Evolutionary conservation across 2,888 invertebrate genomes (phyloP).

Genomic region (Carpatolechia fugitivella): DNA sequence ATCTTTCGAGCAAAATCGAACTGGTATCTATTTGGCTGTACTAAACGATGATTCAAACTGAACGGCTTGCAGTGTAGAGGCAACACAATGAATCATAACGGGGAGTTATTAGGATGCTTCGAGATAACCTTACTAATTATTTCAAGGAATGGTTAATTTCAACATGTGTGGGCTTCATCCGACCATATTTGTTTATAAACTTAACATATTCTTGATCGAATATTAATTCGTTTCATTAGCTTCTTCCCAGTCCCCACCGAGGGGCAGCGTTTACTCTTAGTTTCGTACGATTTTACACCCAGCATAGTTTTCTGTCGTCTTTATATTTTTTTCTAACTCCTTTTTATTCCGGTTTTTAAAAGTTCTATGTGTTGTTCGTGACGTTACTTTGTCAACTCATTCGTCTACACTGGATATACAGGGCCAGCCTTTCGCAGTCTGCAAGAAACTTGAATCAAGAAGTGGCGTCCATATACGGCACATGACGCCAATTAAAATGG

Average conservation of each 20-base stretch:
- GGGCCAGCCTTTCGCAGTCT: conserved; percentile 22
- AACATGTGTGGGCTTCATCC: background rate
- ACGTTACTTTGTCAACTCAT: background rate
- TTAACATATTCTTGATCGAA: too few species aligned
- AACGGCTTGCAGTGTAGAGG: background rate
- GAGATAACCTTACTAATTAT: background rate
- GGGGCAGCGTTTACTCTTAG: too few species aligned
- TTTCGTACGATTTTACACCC: too few species aligned
- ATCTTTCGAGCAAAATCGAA: background rate
- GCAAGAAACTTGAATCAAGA: conserved; percentile 34
- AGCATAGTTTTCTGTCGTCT: too few species aligned
- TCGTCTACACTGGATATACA: conserved; percentile 10
- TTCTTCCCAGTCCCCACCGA: too few species aligned
- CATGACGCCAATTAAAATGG: conserved; percentile 36
- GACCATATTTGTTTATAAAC: background rate
- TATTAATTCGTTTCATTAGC: too few species aligned
- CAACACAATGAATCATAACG: background rate
- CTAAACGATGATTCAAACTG: background rate
- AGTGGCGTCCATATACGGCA: conserved; percentile 34
- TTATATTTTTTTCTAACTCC: too few species aligned
- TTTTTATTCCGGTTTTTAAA: too few species aligned
- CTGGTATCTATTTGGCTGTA: background rate
- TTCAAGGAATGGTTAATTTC: background rate
- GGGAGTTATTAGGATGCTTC: background rate
- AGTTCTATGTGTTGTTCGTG: too few species aligned